phyloP scores from a whole-genome alignment of 2,113 vertebrate genomes.

The Cyprinodon brontotheroides region DNA sequence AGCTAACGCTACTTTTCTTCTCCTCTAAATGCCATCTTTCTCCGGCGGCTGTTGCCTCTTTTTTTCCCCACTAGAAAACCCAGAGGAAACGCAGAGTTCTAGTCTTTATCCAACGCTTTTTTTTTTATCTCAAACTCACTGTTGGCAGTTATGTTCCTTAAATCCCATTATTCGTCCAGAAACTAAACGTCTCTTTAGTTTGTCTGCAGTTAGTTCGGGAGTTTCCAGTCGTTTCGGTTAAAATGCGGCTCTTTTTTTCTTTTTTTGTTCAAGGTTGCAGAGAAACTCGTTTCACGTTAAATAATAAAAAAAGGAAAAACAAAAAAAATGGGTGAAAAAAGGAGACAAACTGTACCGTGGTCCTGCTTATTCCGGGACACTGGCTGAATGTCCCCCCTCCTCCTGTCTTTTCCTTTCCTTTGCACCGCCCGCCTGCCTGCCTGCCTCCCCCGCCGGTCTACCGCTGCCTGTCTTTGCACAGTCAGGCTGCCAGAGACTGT shows the following conservation, averaged over 20 bases:
- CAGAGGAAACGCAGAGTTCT: background rate
- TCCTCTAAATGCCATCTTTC: slow-evolving; percentile 47
- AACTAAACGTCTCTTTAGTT: slow-evolving; percentile 51
- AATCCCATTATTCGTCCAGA: slow-evolving; percentile 68
- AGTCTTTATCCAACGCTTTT: background rate
- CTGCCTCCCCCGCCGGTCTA: slow-evolving; percentile 63
- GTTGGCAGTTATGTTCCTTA: slow-evolving; percentile 57
- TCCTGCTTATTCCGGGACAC: slow-evolving; percentile 67
- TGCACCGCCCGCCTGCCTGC: slow-evolving; percentile 56
- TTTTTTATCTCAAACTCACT: slow-evolving; percentile 34
- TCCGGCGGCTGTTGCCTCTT: background rate
- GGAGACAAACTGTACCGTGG: slow-evolving; percentile 48
- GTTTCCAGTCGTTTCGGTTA: slow-evolving; percentile 23
- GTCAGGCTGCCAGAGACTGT: slow-evolving; percentile 53
- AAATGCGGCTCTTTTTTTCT: slow-evolving; percentile 28
- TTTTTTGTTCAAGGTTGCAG: slow-evolving; percentile 45
- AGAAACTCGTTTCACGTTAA: slow-evolving; percentile 46
- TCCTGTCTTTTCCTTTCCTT: slow-evolving; percentile 40
- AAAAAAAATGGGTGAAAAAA: background rate
- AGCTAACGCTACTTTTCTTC: slow-evolving; percentile 59
- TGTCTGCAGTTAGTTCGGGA: slow-evolving; percentile 37
- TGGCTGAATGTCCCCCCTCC: slow-evolving; percentile 50
- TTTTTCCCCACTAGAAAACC: background rate
- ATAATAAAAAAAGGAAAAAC: background rate
- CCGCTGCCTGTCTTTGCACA: slow-evolving; percentile 51